A percentile compares a stretch with the other conserved stretches of the same genome.
These are phyloP conservation scores for Tricholaema leucomelas DNA, from an alignment of 2,113 vertebrate species.

Conservation along the genomic window DNA sequence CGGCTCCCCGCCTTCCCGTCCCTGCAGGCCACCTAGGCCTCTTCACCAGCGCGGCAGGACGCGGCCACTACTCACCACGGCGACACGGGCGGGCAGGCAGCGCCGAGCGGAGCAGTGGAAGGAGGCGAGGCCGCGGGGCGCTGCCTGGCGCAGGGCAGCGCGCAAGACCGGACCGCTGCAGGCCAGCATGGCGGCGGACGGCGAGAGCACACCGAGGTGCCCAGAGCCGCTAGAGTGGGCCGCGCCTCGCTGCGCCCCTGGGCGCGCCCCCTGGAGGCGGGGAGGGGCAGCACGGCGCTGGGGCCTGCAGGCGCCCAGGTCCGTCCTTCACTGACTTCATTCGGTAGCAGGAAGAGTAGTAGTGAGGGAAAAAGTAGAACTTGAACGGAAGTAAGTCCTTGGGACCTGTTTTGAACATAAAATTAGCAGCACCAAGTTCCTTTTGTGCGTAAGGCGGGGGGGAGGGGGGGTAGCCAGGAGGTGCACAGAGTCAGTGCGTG, in stretches of 20 bases:
- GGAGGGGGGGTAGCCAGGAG: no score
- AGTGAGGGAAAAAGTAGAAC: no score
- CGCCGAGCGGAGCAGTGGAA: slow-evolving; percentile 56
- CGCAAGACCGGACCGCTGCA: background rate
- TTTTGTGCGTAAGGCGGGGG: no score
- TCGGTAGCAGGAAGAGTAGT: no score
- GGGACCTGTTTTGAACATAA: background rate
- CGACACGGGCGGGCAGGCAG: slow-evolving; percentile 56
- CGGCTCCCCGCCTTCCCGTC: background rate
- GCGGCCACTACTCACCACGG: slow-evolving; percentile 68
- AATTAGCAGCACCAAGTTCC: no score
- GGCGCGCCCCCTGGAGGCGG: background rate
- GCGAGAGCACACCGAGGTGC: background rate
- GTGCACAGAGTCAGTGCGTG: no score
- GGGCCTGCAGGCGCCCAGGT: background rate
- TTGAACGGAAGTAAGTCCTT: no score
- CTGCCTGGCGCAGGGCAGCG: background rate
- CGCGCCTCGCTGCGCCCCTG: background rate
- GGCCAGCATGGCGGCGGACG: background rate
- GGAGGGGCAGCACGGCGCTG: background rate
- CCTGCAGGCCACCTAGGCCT: background rate
- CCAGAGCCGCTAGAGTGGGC: background rate
- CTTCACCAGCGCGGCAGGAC: background rate
- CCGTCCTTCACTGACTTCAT: no score
- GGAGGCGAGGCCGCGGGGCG: background rate